Evolutionary conservation across 1,140 invertebrate species (phyloP).

Genomic region (Trachymyrmex septentrionalis): DNA sequence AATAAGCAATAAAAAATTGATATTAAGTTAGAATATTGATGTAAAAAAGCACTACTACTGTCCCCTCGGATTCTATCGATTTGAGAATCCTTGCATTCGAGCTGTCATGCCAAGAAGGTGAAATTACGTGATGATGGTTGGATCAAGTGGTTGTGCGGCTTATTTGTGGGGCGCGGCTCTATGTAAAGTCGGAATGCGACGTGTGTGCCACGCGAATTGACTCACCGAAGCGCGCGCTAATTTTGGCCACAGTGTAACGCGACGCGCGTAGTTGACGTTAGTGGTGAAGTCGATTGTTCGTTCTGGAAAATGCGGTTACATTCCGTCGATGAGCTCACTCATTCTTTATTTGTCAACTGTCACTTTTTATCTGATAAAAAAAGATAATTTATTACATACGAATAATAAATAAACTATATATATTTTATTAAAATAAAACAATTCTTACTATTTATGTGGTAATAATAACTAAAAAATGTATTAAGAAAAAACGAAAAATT

Average conservation of each 20-base stretch:
- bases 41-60: background rate
- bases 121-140: slow-evolving; percentile 78
- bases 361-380: background rate
- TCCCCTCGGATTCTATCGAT: background rate
- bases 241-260: slow-evolving; percentile 72
- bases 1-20: background rate
- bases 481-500: too few relatives aligned
- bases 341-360: background rate
- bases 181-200: slow-evolving; percentile 75
- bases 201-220: slow-evolving; percentile 79
- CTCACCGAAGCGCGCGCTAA: slow-evolving; percentile 78
- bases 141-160: slow-evolving; percentile 77
- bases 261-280: slow-evolving; percentile 58
- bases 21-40: background rate
- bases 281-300: slow-evolving; percentile 39
- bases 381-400: background rate
- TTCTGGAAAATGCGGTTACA: slow-evolving; percentile 33
- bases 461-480: too few relatives aligned
- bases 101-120: slow-evolving; percentile 53
- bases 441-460: too few relatives aligned
- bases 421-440: background rate
- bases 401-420: background rate
- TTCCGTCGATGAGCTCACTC: background rate
- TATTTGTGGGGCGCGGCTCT: slow-evolving; percentile 77
- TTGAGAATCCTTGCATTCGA: slow-evolving; percentile 11